Base-by-base conservation (phyloP, 2,888 invertebrate genomes). In the Heliconius aoede region DNA sequence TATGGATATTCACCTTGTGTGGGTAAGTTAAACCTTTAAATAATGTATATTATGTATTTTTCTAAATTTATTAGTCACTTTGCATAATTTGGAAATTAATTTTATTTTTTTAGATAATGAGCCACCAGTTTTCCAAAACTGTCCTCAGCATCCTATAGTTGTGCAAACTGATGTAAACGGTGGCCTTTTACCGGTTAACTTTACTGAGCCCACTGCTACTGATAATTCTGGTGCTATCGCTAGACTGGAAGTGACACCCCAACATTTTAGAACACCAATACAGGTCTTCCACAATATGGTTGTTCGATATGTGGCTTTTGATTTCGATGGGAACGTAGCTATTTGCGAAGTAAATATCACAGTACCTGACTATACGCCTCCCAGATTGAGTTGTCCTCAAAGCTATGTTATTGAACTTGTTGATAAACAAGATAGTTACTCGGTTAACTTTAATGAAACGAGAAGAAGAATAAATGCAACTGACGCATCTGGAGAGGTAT, bases 281-380 rank as follows among this genome's bases (percentile, higher is more conserved):
- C 96, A 97, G 87, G 96, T 98, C 18, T 98, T 99, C 90, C 96
- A 98, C 86, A 98, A 99, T 81, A 98, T 97, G 86, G 97, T 98
- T 40, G 98, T 99, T 0, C 97, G 98, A 93, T 99, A 99, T 86
- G 97, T 99, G 1, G 99, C 99, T 4, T 99, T 98, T 85, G 99
- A 99, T 92, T 98, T 98, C 85, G 99, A 99, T 86, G 99, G 99
- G 82, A 99, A 99, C 87, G 98, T 98, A 21, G 99, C 99, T 21
- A 98, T 98, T 87, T 99, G 99, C 87, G 97, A 98, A 95, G 98
- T 99, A 46, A 98, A 98, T 85, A 98, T 99, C 46, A 98, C 98
- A 1, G 98, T 98, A 15, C 98, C 98, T 46, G 98, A 99, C 90
- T 97, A 98, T 74, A 98, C 98, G 1, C 98, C 98, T 73, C 98